Percentiles rank a stretch among this genome's conserved stretches.
phyloP scores from a whole-genome alignment of 2,113 vertebrate genomes.

The Syngnathus floridae region DNA sequence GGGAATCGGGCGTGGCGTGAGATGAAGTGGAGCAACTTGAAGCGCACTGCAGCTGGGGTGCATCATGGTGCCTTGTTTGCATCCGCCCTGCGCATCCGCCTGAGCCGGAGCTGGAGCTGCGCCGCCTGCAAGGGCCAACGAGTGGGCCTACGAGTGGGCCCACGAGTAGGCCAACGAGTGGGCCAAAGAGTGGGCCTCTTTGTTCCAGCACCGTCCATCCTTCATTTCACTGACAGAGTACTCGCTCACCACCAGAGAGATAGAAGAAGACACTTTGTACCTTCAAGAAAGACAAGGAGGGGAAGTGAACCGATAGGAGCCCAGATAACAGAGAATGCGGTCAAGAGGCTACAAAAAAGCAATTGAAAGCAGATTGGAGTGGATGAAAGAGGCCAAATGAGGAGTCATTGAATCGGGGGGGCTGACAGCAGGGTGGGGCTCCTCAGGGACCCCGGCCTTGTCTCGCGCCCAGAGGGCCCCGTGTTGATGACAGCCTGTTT shows the following conservation, averaged over 20 bases:
- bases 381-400: constrained; percentile 3
- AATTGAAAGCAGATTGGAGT: background rate
- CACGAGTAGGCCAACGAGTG: background rate
- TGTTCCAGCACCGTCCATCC: constrained; percentile 41
- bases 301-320: constrained; percentile 39
- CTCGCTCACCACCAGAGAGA: constrained; percentile 41
- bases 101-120: constrained; percentile 6
- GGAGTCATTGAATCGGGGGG: constrained; percentile 6
- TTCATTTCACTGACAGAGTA: constrained; percentile 46
- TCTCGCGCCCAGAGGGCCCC: constrained; percentile 27
- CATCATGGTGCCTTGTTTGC: constrained; percentile 33
- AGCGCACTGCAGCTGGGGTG: constrained; percentile 49
- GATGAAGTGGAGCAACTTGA: constrained; percentile 39
- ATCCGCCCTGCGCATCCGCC: background rate
- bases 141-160: constrained; percentile 19
- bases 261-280: constrained; percentile 57
- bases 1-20: constrained; percentile 32
- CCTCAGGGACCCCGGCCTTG: constrained; percentile 41
- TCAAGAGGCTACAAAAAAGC: constrained; percentile 6
- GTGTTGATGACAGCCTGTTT: constrained; percentile 28
- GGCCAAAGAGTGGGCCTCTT: constrained; percentile 51
- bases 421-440: constrained; percentile 32
- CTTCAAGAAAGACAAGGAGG: constrained; percentile 29
- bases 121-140: constrained; percentile 12
- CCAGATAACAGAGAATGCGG: constrained; percentile 30